Percentiles rank a stretch among this genome's conserved stretches.
These are phyloP conservation scores for Astyanax mexicanus DNA, from an alignment of 2,797 vertebrate species.

Conservation along the genomic window DNA sequence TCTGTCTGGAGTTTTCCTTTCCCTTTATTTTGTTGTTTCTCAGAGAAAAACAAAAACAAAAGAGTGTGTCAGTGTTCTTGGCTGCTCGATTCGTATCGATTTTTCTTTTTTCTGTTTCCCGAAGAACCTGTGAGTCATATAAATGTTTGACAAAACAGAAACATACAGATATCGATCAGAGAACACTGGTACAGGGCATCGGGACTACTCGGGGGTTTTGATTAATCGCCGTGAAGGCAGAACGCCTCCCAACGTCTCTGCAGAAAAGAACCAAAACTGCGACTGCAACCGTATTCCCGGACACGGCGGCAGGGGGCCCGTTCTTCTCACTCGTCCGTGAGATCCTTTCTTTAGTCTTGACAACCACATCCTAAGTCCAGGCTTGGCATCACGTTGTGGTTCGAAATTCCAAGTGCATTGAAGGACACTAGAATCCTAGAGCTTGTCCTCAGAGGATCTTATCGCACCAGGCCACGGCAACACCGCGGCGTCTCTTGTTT, in stretches of 20 bases:
- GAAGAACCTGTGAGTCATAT: constrained; percentile 47
- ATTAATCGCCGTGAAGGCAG: constrained; percentile 40
- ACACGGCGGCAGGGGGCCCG: constrained; percentile 24
- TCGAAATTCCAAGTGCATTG: constrained; percentile 45
- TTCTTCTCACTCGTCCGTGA: constrained; percentile 30
- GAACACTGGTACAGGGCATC: constrained; percentile 27
- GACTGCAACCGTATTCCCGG: constrained; percentile 28
- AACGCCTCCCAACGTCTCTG: constrained; percentile 34
- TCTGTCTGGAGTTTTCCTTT: neutral
- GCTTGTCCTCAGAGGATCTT: constrained; percentile 42
- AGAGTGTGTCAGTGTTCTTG: constrained; percentile 12
- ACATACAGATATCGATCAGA: constrained; percentile 44
- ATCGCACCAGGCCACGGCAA: neutral
- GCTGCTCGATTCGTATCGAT: constrained; percentile 45
- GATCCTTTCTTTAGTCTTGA: constrained; percentile 18
- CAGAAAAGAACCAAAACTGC: too few relatives aligned
- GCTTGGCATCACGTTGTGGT: constrained; percentile 35
- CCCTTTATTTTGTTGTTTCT: neutral
- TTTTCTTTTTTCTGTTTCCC: constrained; percentile 18
- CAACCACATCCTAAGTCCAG: constrained; percentile 37
- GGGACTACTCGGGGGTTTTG: constrained; percentile 27
- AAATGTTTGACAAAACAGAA: constrained; percentile 54
- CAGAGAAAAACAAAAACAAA: neutral
- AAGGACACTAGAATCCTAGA: constrained; percentile 29
- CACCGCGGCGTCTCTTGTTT: neutral